These are phyloP conservation scores for Mizuhopecten yessoensis DNA, from an alignment of 1,140 invertebrate genomes.

Conservation along the genomic window DNA sequence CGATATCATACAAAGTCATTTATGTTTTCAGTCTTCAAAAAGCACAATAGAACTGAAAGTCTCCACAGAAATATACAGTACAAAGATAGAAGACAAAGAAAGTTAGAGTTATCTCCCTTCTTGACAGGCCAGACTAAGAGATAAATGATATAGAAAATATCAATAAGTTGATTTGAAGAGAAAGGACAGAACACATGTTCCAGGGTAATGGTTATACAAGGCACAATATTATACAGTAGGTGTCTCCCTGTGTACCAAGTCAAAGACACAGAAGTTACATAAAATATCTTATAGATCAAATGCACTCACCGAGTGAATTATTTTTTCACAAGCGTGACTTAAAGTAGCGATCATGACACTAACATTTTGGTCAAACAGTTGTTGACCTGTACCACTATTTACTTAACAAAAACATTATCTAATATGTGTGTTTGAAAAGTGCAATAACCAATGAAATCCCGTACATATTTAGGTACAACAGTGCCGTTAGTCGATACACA, in stretches of 20 bases:
- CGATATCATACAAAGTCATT: too few species aligned
- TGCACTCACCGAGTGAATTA: too few species aligned
- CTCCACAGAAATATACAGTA: neutral
- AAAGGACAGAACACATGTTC: neutral
- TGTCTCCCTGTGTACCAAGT: neutral
- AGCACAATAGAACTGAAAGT: neutral
- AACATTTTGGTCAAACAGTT: too few species aligned
- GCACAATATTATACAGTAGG: slow-evolving; percentile 13
- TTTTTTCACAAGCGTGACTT: too few species aligned
- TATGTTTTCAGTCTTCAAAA: neutral
- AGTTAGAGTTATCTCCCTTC: neutral
- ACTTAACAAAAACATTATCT: too few species aligned
- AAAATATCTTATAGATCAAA: too few species aligned
- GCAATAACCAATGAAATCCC: too few species aligned
- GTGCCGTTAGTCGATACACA: neutral
- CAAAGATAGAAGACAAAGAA: neutral
- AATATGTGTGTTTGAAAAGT: too few species aligned
- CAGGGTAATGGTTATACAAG: neutral
- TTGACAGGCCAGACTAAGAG: slow-evolving; percentile 2
- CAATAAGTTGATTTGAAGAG: neutral
- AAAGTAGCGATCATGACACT: too few species aligned
- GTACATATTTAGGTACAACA: too few species aligned
- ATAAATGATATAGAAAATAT: neutral
- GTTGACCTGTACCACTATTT: too few species aligned
- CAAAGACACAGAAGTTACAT: neutral